Conservation (phyloP, 2,113 vertebrate species). For the Ophthalmolycus amberensis region DNA sequence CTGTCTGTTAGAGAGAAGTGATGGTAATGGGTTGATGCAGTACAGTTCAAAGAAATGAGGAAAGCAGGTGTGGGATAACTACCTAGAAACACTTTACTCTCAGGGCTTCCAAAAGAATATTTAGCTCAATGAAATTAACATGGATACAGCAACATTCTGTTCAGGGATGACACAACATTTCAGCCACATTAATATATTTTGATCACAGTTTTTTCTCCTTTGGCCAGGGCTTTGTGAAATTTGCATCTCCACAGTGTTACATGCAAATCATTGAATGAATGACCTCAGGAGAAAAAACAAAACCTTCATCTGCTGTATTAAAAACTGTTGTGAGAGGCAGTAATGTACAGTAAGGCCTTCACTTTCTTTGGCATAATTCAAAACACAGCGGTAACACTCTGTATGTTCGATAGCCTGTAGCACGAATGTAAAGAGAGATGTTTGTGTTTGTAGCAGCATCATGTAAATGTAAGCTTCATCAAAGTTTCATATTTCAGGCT, state of each 20-base stretch:
- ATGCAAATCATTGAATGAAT: conserved; percentile 62
- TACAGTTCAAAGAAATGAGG: neutral
- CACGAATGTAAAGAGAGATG: neutral
- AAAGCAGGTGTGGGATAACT: neutral
- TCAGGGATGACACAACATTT: too few species aligned
- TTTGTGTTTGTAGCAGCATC: conserved; percentile 8
- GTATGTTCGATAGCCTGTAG: neutral
- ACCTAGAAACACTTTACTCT: neutral
- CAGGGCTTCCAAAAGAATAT: neutral
- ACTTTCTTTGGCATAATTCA: neutral
- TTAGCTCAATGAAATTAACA: neutral
- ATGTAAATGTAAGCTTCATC: neutral
- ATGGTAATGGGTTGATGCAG: neutral
- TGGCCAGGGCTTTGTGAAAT: conserved; percentile 21
- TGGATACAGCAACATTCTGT: neutral
- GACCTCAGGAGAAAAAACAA: neutral
- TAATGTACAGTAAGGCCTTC: neutral
- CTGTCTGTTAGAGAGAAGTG: neutral
- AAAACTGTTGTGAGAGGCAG: neutral
- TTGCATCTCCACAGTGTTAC: conserved; percentile 54
- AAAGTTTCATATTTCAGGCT: neutral
- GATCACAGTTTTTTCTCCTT: neutral
- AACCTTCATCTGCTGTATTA: neutral
- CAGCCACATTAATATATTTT: neutral
- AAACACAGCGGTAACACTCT: neutral